Conservation (phyloP, 2,113 vertebrate genomes). For the Mesocricetus auratus region DNA sequence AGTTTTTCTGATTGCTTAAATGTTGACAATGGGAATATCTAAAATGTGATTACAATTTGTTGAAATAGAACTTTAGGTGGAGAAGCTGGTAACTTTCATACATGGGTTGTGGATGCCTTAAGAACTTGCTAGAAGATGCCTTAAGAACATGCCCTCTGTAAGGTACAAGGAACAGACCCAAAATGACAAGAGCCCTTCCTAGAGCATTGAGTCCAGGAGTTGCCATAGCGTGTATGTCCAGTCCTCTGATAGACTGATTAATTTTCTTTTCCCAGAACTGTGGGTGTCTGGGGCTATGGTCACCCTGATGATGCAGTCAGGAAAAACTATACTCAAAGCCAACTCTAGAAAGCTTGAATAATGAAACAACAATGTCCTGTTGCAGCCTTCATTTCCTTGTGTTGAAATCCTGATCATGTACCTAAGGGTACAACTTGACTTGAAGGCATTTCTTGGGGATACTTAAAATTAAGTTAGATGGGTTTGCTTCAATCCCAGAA, state of each 20-base stretch:
- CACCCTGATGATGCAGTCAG: accelerated
- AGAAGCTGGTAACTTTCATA: not conserved
- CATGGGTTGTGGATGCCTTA: not conserved
- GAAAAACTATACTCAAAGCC: not conserved
- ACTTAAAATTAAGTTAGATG: not conserved
- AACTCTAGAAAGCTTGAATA: not conserved
- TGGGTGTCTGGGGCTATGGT: not conserved
- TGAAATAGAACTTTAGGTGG: not conserved
- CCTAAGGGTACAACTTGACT: not conserved
- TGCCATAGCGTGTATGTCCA: not conserved
- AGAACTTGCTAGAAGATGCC: not conserved
- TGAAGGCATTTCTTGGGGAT: not conserved
- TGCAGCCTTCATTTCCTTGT: not conserved
- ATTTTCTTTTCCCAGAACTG: not conserved
- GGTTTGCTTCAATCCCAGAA: too few relatives aligned
- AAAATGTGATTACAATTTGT: not conserved
- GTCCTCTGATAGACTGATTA: not conserved
- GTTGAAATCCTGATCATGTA: not conserved
- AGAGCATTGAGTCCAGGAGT: not conserved
- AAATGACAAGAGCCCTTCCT: not conserved
- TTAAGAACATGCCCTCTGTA: too few relatives aligned
- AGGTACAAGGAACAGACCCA: not conserved
- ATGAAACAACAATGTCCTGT: accelerated
- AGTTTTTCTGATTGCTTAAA: not conserved
- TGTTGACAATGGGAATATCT: not conserved